phyloP scores from a whole-genome alignment of 2,113 vertebrate species.

The Rana temporaria region DNA sequence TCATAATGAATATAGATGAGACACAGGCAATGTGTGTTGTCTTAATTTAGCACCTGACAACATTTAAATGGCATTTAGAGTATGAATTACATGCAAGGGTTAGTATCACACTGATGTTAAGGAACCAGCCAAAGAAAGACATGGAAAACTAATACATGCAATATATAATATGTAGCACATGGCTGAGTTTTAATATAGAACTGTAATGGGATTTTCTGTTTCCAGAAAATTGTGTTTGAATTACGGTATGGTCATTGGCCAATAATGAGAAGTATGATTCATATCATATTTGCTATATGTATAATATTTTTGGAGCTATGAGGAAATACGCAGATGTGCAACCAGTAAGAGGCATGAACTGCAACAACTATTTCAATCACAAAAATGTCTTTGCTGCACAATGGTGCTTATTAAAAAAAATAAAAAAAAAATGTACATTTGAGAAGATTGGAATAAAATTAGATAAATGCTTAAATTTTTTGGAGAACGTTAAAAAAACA shows the following conservation, averaged over 20 bases:
- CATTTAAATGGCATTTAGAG: slow-evolving; percentile 57
- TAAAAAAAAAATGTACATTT: no score
- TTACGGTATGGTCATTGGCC: slow-evolving; percentile 11
- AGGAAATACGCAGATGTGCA: neutral
- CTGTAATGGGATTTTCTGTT: slow-evolving; percentile 38
- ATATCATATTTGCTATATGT: slow-evolving; percentile 4
- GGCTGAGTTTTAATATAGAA: slow-evolving; percentile 39
- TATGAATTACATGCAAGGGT: slow-evolving; percentile 52
- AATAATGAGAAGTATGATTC: neutral
- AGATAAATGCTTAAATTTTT: no score
- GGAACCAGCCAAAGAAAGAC: neutral
- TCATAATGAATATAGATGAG: slow-evolving; percentile 55
- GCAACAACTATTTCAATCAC: neutral
- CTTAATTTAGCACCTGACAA: slow-evolving; percentile 57
- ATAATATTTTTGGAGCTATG: neutral
- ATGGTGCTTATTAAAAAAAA: no score
- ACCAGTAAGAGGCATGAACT: neutral
- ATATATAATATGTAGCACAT: slow-evolving; percentile 38
- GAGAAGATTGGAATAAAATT: no score
- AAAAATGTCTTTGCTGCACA: no score
- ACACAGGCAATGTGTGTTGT: slow-evolving; percentile 45
- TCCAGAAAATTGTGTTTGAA: slow-evolving; percentile 13
- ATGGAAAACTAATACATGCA: slow-evolving; percentile 5
- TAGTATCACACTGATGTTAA: slow-evolving; percentile 39
- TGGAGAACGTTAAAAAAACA: no score